Evolutionary conservation across 1,140 invertebrate species (phyloP).

Genomic region (Nebria ingens): DNA sequence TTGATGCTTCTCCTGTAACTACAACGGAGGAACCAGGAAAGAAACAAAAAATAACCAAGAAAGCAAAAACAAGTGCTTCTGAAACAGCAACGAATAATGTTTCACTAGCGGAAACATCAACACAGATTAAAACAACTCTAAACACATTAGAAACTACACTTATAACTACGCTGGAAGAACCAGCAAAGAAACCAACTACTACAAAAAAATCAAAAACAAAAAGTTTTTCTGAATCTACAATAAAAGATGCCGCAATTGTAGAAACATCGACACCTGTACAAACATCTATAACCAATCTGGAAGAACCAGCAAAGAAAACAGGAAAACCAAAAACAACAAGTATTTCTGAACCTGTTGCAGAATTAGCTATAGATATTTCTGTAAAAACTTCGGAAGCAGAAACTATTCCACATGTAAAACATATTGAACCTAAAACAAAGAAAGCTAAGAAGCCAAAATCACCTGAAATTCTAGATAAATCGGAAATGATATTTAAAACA

Average conservation of each 20-base stretch:
- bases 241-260: background rate
- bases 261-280: slow-evolving; percentile 10
- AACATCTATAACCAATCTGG: background rate
- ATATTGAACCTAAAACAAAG: background rate
- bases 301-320: background rate
- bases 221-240: no score
- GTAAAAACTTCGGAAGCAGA: slow-evolving; percentile 8
- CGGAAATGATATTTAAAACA: slow-evolving; percentile 1
- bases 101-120: no score
- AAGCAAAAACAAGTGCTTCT: no score
- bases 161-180: no score
- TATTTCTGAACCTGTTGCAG: background rate
- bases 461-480: background rate
- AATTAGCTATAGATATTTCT: background rate
- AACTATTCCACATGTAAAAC: background rate
- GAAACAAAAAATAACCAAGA: no score
- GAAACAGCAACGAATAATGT: no score
- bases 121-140: no score
- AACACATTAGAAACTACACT: no score
- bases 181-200: background rate
- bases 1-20: no score
- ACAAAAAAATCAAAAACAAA: background rate
- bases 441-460: background rate
- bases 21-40: no score
- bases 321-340: background rate